Evolutionary conservation across 2,888 invertebrate genomes (phyloP).

Genomic region (Torymus tubicola): DNA sequence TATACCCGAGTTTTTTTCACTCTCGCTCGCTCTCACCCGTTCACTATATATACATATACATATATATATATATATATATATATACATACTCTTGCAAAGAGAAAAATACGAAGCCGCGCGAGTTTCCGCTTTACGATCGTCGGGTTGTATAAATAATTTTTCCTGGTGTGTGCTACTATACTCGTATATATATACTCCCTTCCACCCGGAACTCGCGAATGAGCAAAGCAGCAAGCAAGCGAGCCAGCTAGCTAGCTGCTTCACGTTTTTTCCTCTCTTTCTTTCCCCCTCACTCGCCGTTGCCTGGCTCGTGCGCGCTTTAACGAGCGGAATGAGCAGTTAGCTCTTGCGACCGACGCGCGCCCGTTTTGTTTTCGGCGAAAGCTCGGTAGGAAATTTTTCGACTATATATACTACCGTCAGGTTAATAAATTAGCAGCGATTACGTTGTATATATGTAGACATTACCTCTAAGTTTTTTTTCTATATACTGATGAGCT

Average conservation of each 20-base stretch:
- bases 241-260: not conserved
- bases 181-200: too few species aligned
- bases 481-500: too few species aligned
- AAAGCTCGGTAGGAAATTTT: not conserved
- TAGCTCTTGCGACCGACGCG: not conserved
- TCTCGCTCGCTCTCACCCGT: too few species aligned
- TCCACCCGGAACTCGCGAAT: not conserved
- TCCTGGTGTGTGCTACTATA: not conserved
- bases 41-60: too few species aligned
- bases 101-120: conserved; percentile 10
- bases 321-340: conserved; percentile 41
- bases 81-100: too few species aligned
- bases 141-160: conserved; percentile 46
- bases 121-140: conserved; percentile 27
- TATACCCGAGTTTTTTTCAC: too few species aligned
- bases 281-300: not conserved
- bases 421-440: conserved; percentile 39
- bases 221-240: conserved; percentile 16
- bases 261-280: not conserved
- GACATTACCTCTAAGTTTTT: too few species aligned
- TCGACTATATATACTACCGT: not conserved
- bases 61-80: too few species aligned
- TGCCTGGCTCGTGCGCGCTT: not conserved
- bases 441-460: too few species aligned
- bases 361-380: not conserved